phyloP scores from a whole-genome alignment of 1,140 invertebrate genomes.

The Leptinotarsa undecemlineata region DNA sequence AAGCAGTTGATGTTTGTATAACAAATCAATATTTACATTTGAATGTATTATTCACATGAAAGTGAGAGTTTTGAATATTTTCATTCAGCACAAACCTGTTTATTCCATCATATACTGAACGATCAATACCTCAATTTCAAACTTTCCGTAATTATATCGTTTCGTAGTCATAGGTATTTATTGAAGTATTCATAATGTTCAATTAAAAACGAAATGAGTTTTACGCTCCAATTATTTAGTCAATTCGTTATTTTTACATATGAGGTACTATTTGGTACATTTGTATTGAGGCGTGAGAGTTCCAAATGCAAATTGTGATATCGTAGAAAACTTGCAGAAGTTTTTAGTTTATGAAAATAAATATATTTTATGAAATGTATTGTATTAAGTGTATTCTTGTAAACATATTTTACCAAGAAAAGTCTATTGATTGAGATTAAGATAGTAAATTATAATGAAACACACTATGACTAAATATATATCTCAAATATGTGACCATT shows the following conservation, averaged over 20 bases:
- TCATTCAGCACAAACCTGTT: no score
- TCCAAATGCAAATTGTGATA: conserved; percentile 54
- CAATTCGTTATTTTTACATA: conserved; percentile 11
- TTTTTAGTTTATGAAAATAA: conserved; percentile 44
- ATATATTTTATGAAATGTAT: conserved; percentile 54
- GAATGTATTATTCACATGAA: no score
- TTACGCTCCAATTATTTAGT: conserved; percentile 9
- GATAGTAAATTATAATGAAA: conserved; percentile 4
- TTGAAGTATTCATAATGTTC: conserved; percentile 1
- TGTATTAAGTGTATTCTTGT: conserved; percentile 53
- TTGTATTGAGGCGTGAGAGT: conserved; percentile 40
- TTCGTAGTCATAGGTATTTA: background rate
- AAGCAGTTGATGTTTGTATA: no score
- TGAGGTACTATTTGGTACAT: conserved; percentile 21
- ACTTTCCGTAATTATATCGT: background rate
- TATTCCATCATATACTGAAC: no score
- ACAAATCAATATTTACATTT: no score
- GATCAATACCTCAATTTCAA: background rate
- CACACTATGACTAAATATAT: conserved; percentile 6
- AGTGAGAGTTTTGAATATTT: no score
- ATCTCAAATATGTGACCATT: background rate
- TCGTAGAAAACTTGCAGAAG: conserved; percentile 48
- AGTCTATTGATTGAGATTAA: conserved; percentile 16
- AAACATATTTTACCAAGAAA: conserved; percentile 34
- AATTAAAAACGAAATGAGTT: conserved; percentile 2